Evolutionary conservation across 2,113 vertebrate genomes (phyloP).

Genomic region (Lipophrys pholis): DNA sequence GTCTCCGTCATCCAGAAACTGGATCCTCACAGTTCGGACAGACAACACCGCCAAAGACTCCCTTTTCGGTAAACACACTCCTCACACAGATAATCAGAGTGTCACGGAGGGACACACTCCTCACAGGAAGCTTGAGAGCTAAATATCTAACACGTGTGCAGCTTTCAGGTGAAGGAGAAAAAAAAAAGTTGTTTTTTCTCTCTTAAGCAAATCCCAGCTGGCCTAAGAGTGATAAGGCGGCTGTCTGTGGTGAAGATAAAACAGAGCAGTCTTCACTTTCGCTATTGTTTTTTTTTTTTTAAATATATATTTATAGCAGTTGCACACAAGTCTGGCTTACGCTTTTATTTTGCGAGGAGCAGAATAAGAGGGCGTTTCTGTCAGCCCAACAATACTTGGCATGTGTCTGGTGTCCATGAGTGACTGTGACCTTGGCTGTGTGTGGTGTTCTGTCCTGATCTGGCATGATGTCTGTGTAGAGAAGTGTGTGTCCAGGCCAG

Average conservation of each 20-base stretch:
- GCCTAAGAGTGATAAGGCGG: conserved; percentile 48
- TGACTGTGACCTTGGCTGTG: conserved; percentile 56
- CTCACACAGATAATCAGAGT: conserved; percentile 15
- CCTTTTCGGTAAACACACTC: conserved; percentile 26
- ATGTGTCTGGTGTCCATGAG: conserved; percentile 23
- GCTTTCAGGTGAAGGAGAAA: conserved; percentile 35
- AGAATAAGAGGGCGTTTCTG: conserved; percentile 12
- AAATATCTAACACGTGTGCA: conserved; percentile 53
- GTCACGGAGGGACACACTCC: conserved; percentile 28
- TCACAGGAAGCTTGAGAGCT: conserved; percentile 19
- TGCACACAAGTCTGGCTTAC: conserved; percentile 1
- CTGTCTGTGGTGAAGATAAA: conserved; percentile 50
- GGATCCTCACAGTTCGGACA: conserved; percentile 33
- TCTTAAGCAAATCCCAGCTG: conserved; percentile 32
- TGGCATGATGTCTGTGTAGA: conserved; percentile 8
- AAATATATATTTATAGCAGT: not conserved
- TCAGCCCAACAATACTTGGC: conserved; percentile 20
- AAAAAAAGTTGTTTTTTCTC: not conserved
- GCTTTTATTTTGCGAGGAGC: conserved; percentile 7
- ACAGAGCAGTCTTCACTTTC: conserved; percentile 17
- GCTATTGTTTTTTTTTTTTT: conserved; percentile 21
- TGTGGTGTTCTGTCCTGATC: conserved; percentile 21
- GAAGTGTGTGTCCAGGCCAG: conserved; percentile 29
- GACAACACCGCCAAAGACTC: conserved; percentile 33
- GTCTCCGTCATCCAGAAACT: conserved; percentile 29